These are phyloP conservation scores for Drosophila demipolita DNA, from an alignment of 2,888 invertebrate species.

Conservation along the genomic window DNA sequence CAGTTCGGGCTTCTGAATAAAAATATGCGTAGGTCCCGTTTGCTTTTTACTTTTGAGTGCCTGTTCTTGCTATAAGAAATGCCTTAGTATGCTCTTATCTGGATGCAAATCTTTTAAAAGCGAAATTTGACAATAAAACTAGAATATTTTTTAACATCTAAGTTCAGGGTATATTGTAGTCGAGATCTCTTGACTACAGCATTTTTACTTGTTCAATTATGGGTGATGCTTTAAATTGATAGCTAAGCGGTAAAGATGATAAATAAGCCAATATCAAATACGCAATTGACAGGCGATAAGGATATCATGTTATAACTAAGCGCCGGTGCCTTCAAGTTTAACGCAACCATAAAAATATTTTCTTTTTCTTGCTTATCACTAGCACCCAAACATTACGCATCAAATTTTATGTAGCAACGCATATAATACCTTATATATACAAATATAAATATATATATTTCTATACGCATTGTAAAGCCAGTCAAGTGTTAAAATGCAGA, in stretches of 20 bases:
- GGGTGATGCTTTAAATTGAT: constrained; percentile 57
- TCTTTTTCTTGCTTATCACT: constrained; percentile 32
- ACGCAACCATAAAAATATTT: constrained; percentile 23
- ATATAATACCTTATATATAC: background rate
- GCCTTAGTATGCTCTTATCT: too few relatives aligned
- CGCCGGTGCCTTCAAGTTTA: constrained; percentile 1
- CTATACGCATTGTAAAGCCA: constrained; percentile 51
- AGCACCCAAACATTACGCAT: constrained; percentile 36
- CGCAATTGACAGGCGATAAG: constrained; percentile 55
- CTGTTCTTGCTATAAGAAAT: too few relatives aligned
- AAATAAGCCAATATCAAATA: constrained; percentile 68
- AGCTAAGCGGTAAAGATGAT: constrained; percentile 68
- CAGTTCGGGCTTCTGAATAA: too few relatives aligned
- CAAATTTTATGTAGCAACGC: constrained; percentile 46
- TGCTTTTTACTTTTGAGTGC: too few relatives aligned
- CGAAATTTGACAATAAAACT: too few relatives aligned
- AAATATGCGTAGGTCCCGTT: too few relatives aligned
- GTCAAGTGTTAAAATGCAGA: constrained; percentile 61
- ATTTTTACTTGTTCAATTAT: constrained; percentile 23
- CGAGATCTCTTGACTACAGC: too few relatives aligned
- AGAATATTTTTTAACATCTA: too few relatives aligned
- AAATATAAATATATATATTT: constrained; percentile 11
- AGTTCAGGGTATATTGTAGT: too few relatives aligned
- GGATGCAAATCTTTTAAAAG: too few relatives aligned
- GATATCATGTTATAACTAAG: background rate